Evolutionary conservation across 2,888 invertebrate species (phyloP).

Genomic region (Hybos culiciformis): DNA sequence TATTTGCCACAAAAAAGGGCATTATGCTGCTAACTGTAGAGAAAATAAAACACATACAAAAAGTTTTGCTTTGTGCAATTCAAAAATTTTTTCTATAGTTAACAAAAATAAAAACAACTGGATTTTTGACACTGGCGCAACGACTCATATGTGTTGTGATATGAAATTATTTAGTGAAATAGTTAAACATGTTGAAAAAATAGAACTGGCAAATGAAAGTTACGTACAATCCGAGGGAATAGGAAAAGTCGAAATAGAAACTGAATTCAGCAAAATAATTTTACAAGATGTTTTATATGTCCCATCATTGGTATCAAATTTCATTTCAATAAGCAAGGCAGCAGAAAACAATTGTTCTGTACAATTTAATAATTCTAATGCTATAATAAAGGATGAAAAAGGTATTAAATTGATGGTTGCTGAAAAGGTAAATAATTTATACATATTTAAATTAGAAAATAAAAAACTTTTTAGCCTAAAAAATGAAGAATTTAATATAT

Average conservation of each 20-base stretch:
- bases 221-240: too few relatives aligned
- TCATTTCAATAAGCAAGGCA: neutral
- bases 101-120: neutral
- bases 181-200: too few relatives aligned
- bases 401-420: neutral
- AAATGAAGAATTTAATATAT: too few relatives aligned
- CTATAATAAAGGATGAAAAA: neutral
- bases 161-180: neutral
- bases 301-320: neutral
- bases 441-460: neutral
- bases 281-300: neutral
- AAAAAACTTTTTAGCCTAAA: neutral
- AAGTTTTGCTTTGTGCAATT: neutral
- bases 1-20: neutral
- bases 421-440: neutral
- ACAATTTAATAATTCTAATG: neutral
- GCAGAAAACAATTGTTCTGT: neutral
- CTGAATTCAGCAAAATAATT: neutral
- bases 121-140: neutral
- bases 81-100: too few relatives aligned
- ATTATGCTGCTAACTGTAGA: neutral
- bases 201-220: too few relatives aligned
- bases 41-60: neutral
- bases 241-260: neutral
- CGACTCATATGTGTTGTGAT: neutral